Evolutionary conservation across 2,888 invertebrate genomes (phyloP), one percentile per base, ranked within the genome.

Genomic region (Thalpophila matura): DNA sequence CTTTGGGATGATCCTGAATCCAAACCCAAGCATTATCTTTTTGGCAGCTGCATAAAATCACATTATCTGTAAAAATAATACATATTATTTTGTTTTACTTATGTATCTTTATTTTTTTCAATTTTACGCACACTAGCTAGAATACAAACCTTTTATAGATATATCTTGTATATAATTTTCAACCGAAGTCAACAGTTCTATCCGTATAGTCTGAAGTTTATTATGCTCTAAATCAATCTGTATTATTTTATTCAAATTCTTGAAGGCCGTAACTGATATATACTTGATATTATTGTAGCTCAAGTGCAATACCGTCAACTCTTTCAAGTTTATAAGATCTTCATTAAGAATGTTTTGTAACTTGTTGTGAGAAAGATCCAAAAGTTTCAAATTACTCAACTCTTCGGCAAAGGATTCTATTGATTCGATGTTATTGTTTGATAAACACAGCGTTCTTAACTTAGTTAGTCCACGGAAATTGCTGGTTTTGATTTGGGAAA

Each of bases 1-100:
- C 91, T 84, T 91, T 93, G 12, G 97, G 97, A 93, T 99, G 98
- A 90, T 98, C 97, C 85, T 98, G 96, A 79, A 99, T 95, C 99
- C 98, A 99, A 87, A 98, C 97, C 98, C 99, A 98, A 33, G 98
- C 96, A 89, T 98, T 98, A 89, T 98, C 97, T 81, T 98, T 97
- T 88, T 98, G 98, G 90, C 99, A 99, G 86, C 96, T 97, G 93
- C 99, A 99, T 84, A 97, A 96, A 85, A 99, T 95, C 24, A 98
- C 97, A 93, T 99, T 99, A 87, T 97, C 98, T 98, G 96, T 43
- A 92, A 93, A 77, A 64, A 53, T 37, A 67, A 51, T n/a, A 6
- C 9, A 29, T 26, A 29, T 18, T 26, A 29, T 18, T 37, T 53
- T 9, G 1, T 37, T 18, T 27, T 7, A 45, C 0, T 40, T 18